Conservation (phyloP, 2,888 invertebrate genomes). For the Acrobasis repandana region DNA sequence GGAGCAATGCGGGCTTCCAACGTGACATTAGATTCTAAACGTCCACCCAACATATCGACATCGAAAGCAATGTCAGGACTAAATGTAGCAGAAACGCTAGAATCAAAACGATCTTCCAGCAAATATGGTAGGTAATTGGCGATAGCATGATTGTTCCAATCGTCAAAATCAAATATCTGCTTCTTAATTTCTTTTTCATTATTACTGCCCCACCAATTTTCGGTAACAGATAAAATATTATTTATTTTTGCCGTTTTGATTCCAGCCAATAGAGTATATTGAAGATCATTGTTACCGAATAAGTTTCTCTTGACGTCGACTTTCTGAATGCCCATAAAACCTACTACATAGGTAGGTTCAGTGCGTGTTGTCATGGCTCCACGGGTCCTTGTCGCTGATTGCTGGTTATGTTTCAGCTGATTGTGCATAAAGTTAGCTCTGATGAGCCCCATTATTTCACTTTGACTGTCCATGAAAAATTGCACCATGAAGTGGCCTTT, state of each 20-base stretch:
- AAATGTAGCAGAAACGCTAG: constrained; percentile 88
- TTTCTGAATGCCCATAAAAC: constrained; percentile 97
- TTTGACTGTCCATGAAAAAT: constrained; percentile 94
- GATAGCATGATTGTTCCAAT: constrained; percentile 99
- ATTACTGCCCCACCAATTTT: constrained; percentile 98
- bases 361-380: constrained; percentile 60
- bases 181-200: constrained; percentile 88
- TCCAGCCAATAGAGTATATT: constrained; percentile 96
- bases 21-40: constrained; percentile 86
- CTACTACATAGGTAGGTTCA: constrained; percentile 92
- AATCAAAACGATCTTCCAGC: constrained; percentile 88
- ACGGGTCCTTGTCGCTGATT: constrained; percentile 59
- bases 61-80: constrained; percentile 82
- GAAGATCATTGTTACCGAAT: constrained; percentile 90
- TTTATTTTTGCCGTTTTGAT: constrained; percentile 93
- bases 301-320: constrained; percentile 95
- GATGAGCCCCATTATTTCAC: constrained; percentile 94
- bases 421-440: constrained; percentile 91
- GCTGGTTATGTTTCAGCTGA: constrained; percentile 88
- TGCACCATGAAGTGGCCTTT: constrained; percentile 92
- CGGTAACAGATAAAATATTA: constrained; percentile 92
- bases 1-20: constrained; percentile 86
- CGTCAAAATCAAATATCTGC: constrained; percentile 98
- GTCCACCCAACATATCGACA: constrained; percentile 88
- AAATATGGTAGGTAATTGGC: constrained; percentile 95